A percentile compares a stretch with the other conserved stretches of the same genome.
Conservation (phyloP, 1,140 invertebrate species). For the Drosophila serrata region DNA sequence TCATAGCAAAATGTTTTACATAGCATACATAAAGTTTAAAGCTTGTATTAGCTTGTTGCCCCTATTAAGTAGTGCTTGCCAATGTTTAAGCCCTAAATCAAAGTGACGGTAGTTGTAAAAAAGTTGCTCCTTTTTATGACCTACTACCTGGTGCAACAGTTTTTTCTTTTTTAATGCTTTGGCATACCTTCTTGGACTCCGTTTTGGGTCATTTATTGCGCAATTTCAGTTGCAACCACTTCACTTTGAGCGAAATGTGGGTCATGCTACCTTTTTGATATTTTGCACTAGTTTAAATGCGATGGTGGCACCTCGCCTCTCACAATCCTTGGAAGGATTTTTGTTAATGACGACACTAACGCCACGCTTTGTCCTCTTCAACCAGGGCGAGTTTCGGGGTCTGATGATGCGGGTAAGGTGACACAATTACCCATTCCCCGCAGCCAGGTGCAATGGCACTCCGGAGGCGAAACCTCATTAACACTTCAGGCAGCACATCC, state of each 20-base stretch:
- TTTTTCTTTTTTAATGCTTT: constrained; percentile 4
- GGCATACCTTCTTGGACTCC: constrained; percentile 36
- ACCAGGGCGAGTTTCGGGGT: constrained; percentile 9
- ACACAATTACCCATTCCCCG: constrained; percentile 59
- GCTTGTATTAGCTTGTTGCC: neutral
- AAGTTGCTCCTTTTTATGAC: constrained; percentile 36
- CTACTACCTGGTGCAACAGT: constrained; percentile 18
- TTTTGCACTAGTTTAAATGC: constrained; percentile 8
- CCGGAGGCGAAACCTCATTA: constrained; percentile 60
- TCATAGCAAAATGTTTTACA: neutral
- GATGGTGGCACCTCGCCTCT: constrained; percentile 1
- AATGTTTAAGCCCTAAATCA: constrained; percentile 20
- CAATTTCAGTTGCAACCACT: constrained; percentile 45
- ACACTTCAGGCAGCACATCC: constrained; percentile 49
- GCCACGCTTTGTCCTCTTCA: constrained; percentile 7
- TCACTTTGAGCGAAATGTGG: constrained; percentile 20
- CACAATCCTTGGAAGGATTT: constrained; percentile 17
- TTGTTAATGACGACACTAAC: constrained; percentile 53
- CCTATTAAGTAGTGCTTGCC: neutral
- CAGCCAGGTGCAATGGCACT: constrained; percentile 35
- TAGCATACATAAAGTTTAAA: neutral
- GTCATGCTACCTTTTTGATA: constrained; percentile 39
- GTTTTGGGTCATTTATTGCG: constrained; percentile 53
- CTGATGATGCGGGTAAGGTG: constrained; percentile 58
- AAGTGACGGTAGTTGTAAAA: constrained; percentile 4